Evolutionary conservation across 2,113 vertebrate species (phyloP).

Genomic region (Ammodytes marinus): DNA sequence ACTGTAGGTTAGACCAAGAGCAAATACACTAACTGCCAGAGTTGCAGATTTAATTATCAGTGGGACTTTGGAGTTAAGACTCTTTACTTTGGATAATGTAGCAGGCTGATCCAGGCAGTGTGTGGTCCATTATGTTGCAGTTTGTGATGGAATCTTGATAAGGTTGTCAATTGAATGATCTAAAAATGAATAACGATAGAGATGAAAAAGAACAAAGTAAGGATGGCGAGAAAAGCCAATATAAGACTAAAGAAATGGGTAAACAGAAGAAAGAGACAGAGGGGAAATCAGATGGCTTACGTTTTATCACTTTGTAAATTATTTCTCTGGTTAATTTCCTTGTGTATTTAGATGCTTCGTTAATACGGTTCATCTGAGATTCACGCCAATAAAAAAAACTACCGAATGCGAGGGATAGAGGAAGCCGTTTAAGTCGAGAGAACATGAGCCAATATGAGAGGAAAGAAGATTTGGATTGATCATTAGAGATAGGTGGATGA

Average conservation of each 20-base stretch:
- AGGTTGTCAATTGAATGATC: background rate
- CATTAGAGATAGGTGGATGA: conserved; percentile 11
- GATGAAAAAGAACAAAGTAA: conserved; percentile 4
- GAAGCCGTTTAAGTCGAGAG: conserved; percentile 4
- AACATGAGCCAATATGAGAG: conserved; percentile 25
- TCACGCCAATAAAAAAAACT: conserved; percentile 57
- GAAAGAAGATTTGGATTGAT: background rate
- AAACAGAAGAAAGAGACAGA: conserved; percentile 64
- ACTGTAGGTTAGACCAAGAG: conserved; percentile 18
- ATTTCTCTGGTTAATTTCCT: conserved; percentile 65
- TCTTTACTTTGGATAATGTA: conserved; percentile 17
- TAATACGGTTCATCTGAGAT: conserved; percentile 69
- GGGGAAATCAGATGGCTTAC: conserved; percentile 70
- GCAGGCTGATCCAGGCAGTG: background rate
- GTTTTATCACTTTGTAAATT: conserved; percentile 74
- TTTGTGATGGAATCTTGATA: background rate
- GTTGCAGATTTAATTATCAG: conserved; percentile 44
- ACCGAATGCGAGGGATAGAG: conserved; percentile 15
- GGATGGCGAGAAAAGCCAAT: conserved; percentile 8
- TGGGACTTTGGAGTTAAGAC: background rate
- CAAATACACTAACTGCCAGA: conserved; percentile 21
- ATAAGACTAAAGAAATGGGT: conserved; percentile 40
- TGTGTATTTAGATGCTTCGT: conserved; percentile 62
- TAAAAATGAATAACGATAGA: background rate
- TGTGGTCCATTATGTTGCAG: background rate